phyloP scores from a whole-genome alignment of 2,113 vertebrate species.

The Xenopus borealis region DNA sequence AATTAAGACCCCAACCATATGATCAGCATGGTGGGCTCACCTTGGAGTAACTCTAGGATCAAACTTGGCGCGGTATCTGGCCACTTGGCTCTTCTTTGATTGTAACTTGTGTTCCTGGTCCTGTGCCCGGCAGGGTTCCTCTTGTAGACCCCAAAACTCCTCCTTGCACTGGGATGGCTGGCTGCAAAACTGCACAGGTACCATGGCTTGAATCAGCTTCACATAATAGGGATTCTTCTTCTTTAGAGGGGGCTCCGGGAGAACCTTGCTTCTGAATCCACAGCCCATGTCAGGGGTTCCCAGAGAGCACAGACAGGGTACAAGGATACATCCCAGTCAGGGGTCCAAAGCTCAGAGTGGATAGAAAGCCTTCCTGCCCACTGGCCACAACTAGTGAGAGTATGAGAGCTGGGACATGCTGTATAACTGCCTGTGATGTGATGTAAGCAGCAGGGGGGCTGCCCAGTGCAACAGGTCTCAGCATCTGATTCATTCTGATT shows the following conservation, averaged over 20 bases:
- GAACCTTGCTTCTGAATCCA: constrained; percentile 92
- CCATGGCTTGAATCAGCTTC: constrained; percentile 68
- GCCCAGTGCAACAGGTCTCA: neutral
- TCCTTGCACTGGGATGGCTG: constrained; percentile 67
- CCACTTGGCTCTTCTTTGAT: constrained; percentile 84
- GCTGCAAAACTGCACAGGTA: constrained; percentile 30
- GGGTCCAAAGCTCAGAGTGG: neutral
- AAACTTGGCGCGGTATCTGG: constrained; percentile 93
- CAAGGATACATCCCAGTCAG: constrained; percentile 23
- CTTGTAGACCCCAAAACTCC: constrained; percentile 78
- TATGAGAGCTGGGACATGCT: neutral
- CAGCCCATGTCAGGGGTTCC: constrained; percentile 82
- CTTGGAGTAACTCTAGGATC: constrained; percentile 94
- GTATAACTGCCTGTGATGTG: constrained; percentile 14
- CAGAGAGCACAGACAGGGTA: neutral
- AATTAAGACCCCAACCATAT: neutral
- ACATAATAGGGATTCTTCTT: constrained; percentile 92
- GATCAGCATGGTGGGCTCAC: constrained; percentile 5
- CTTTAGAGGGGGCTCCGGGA: constrained; percentile 83
- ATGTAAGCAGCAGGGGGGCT: constrained; percentile 14
- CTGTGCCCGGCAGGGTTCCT: constrained; percentile 79
- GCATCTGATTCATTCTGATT: neutral
- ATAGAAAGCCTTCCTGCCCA: constrained; percentile 16
- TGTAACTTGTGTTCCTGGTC: constrained; percentile 65
- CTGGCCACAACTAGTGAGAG: constrained; percentile 15